These are phyloP conservation scores for Emberiza fucata DNA, from an alignment of 2,113 vertebrate genomes.

Conservation along the genomic window DNA sequence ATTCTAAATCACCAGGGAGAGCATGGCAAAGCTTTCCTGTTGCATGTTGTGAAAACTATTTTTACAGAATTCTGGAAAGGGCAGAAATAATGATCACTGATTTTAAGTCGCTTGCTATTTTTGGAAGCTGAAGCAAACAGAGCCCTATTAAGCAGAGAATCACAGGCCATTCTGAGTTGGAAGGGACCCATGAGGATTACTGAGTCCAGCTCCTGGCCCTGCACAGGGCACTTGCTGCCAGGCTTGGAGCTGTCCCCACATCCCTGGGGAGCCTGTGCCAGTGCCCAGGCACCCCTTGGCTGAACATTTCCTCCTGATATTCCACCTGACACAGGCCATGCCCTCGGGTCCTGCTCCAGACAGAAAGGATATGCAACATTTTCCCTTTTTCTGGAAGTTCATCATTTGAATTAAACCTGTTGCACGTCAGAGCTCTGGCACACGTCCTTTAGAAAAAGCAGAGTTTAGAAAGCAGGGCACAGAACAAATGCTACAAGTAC, in stretches of 20 bases:
- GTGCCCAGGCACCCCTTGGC: neutral
- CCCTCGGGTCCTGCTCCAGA: neutral
- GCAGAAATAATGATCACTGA: conserved; percentile 25
- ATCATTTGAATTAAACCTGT: neutral
- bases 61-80: conserved; percentile 3
- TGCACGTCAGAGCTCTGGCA: neutral
- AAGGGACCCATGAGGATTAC: neutral
- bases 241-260: neutral
- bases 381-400: conserved; percentile 2
- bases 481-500: neutral
- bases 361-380: neutral
- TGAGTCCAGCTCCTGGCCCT: neutral
- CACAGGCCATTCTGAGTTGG: neutral
- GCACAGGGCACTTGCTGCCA: neutral
- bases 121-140: conserved; percentile 13
- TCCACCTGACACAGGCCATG: neutral
- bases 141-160: neutral
- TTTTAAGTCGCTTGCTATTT: conserved; percentile 1
- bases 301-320: neutral
- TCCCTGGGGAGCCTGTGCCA: neutral
- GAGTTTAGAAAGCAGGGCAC: neutral
- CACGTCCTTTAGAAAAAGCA: neutral
- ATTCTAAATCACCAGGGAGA: neutral
- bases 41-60: conserved; percentile 4
- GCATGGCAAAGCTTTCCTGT: neutral